Base-by-base conservation (phyloP, 2,888 invertebrate genomes). In the Cancer borealis region DNA sequence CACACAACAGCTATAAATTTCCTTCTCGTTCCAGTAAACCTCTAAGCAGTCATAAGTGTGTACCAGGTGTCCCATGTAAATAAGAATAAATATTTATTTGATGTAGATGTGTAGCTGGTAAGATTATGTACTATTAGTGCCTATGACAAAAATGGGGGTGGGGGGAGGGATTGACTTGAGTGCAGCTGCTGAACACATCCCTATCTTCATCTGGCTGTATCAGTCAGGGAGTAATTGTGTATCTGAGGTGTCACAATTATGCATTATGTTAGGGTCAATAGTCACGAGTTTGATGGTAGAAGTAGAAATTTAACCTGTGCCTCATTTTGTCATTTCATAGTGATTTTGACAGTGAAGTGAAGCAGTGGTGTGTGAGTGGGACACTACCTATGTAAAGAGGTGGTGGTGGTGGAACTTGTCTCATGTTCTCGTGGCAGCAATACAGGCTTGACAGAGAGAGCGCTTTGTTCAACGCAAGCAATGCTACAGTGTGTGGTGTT, bases 161-260 rank as follows among this genome's bases (percentile, higher is more conserved):
- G n/a, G 73, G 73, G 92, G 88, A 88, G 88, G 26, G 60, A 88
- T 93, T 88, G 89, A 93, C 93, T 93, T 93, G 93, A 93, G 93
- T 93, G 30, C 93, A 93, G 89, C 89, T 88, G 60, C 89, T 93
- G 87, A 93, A 88, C 60, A 73, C 45, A 39, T 26, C 89, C 88
- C 92, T 66, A 73, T 91, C 46, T 47, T 49, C 60, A 66, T 91
- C 93, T 93, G 93, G 93, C 93, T 93, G 93, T 93, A 93, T 93
- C 93, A 93, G 93, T 91, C 93, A 93, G 93, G 66, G 10, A 45
- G 54, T 91, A 91, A 88, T 93, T 93, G 93, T 93, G 91, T 49
- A 88, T 46, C 88, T 12, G 6, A 88, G 4, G 26, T 93, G 84
- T 93, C 93, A 91, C 93, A 93, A 91, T 90, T 93, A 93, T 93